phyloP scores from a whole-genome alignment of 2,797 vertebrate genomes.

The Clarias fuscus region DNA sequence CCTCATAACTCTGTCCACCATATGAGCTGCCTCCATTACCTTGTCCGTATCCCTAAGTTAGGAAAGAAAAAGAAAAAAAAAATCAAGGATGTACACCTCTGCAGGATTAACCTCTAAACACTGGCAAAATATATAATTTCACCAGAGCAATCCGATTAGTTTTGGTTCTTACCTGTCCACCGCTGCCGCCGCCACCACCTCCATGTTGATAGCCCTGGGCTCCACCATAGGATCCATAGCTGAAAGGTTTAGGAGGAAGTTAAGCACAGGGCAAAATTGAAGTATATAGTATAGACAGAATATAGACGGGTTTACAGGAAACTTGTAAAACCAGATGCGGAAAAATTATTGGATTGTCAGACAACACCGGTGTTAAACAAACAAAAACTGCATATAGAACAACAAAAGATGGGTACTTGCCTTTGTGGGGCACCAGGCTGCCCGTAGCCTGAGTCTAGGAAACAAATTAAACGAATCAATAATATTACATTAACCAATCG shows the following conservation, averaged over 20 bases:
- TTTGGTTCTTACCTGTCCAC: conserved; percentile 69
- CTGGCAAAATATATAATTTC: not conserved
- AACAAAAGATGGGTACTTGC: conserved; percentile 54
- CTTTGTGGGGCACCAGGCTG: conserved; percentile 73
- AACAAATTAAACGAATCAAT: not conserved
- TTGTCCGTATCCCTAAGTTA: conserved; percentile 70
- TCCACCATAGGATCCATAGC: conserved; percentile 73
- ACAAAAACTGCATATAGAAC: not conserved
- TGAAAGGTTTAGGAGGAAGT: conserved; percentile 48
- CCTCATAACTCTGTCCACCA: conserved; percentile 66
- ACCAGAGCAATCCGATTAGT: not conserved
- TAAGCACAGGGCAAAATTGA: not conserved
- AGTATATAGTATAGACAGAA: not conserved
- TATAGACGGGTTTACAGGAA: not conserved
- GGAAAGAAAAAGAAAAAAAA: not conserved
- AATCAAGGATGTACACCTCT: not conserved
- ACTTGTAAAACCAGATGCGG: not conserved
- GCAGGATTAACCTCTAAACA: not conserved
- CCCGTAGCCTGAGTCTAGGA: conserved; percentile 78
- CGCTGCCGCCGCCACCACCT: too few species aligned
- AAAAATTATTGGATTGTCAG: not conserved
- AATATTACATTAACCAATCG: not conserved
- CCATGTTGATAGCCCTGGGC: conserved; percentile 55
- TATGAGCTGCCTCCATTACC: conserved; percentile 70
- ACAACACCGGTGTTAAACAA: not conserved